Evolutionary conservation across 2,113 vertebrate genomes (phyloP).

Genomic region (Thryonomys swinderianus): DNA sequence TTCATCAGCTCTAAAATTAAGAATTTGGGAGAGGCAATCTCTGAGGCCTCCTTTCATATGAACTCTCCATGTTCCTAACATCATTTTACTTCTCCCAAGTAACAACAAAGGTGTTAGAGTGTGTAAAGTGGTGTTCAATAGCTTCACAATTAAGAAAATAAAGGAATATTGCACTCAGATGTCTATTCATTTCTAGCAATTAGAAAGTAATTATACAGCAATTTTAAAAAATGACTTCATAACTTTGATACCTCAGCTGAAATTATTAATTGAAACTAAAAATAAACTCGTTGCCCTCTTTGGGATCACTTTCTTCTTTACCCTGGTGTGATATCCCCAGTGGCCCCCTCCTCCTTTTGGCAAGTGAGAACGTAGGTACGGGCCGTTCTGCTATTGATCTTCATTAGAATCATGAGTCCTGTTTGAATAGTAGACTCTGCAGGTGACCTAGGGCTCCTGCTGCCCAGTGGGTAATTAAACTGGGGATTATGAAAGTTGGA

Average conservation of each 20-base stretch:
- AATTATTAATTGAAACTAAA: slow-evolving; percentile 81
- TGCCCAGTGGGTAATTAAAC: slow-evolving; percentile 76
- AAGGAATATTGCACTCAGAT: slow-evolving; percentile 59
- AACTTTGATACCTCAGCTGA: slow-evolving; percentile 76
- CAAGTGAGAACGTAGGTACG: slow-evolving; percentile 58
- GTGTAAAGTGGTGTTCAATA: slow-evolving; percentile 67
- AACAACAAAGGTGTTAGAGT: slow-evolving; percentile 64
- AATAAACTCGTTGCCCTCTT: slow-evolving; percentile 65
- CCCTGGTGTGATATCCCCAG: not conserved
- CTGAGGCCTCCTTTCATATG: slow-evolving; percentile 44
- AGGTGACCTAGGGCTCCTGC: slow-evolving; percentile 41
- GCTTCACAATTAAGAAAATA: slow-evolving; percentile 79
- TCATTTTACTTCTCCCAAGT: slow-evolving; percentile 67
- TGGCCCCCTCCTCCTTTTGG: slow-evolving; percentile 63
- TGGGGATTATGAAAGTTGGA: slow-evolving; percentile 65
- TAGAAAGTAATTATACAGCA: slow-evolving; percentile 74
- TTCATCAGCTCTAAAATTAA: slow-evolving; percentile 50
- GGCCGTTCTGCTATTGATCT: slow-evolving; percentile 70
- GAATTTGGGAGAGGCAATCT: slow-evolving; percentile 40
- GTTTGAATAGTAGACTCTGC: slow-evolving; percentile 61
- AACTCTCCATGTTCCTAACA: not conserved
- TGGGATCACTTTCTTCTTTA: not conserved
- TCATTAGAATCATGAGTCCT: slow-evolving; percentile 81
- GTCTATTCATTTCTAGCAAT: slow-evolving; percentile 79
- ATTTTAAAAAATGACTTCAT: slow-evolving; percentile 61